Evolutionary conservation across 2,797 vertebrate species (phyloP), one percentile per base, ranked within the genome.

Genomic region (Lemur catta): DNA sequence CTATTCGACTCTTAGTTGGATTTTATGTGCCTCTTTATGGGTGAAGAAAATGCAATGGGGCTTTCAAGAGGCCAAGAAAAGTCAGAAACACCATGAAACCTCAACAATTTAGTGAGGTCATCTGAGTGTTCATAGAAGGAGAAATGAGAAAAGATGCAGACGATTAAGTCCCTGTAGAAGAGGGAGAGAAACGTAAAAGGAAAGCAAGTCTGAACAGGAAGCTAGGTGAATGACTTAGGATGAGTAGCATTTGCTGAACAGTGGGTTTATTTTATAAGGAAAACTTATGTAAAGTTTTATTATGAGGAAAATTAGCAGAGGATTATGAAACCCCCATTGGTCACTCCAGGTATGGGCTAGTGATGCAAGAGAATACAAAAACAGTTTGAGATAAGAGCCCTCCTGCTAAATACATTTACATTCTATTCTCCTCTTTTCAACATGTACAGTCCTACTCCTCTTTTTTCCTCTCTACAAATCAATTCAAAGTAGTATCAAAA

Each of bases 401-500:
- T 90, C 80, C 94, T 79, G 82, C 93, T 20, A 76, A 67, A 59
- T 14, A 78, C 72, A 63, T 22, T 74, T 65, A 69, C 84, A 48
- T 84, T 55, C 78, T 41, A 84, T 72, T 92, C 57, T 91, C 48
- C 48, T 88, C 92, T 80, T 88, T 65, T 61, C 94, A 80, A 7
- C 65, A 48, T 69, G 71, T 88, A 48, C 57, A 69, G 33, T 86
- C 74, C 92, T 75, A 95, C 65, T 95, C 89, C 71, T 84, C 57
- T 89, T 84, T 57, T 91, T 75, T 94, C 69, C n/a, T 38, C 67
- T 69, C 67, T 78, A 65, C 55, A 91, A 46, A 85, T 80, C 78
- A 76, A 74, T 91, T 71, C 46, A 91, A 87, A 89, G n/a, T 35
- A 55, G 20, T 50, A 96, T 91, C 94, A 65, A 57, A 94, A 84